A percentile compares a stretch with the other conserved stretches of the same genome.
Evolutionary conservation across 2,888 invertebrate genomes (phyloP).

Genomic region (Troglohyphantes excavatus): DNA sequence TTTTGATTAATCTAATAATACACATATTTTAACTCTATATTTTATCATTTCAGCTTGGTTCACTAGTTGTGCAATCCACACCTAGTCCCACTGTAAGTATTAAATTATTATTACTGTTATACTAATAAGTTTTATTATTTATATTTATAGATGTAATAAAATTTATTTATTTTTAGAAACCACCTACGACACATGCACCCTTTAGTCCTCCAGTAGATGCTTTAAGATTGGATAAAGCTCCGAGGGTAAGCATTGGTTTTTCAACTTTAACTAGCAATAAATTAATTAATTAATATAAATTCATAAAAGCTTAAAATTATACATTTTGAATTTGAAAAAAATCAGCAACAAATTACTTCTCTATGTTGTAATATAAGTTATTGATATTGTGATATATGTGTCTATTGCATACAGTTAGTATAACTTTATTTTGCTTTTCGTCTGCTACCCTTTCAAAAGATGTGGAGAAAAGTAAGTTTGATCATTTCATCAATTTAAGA

Average conservation of each 20-base stretch:
- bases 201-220: slow-evolving; percentile 76
- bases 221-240: slow-evolving; percentile 77
- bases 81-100: slow-evolving; percentile 78
- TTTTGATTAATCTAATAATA: too few species aligned
- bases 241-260: slow-evolving; percentile 54
- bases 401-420: too few species aligned
- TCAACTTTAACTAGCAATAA: neutral
- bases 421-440: neutral
- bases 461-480: slow-evolving; percentile 76
- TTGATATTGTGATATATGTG: too few species aligned
- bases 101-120: neutral
- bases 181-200: slow-evolving; percentile 72
- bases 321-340: too few species aligned
- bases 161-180: slow-evolving; percentile 43
- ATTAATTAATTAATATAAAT: neutral
- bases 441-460: slow-evolving; percentile 54
- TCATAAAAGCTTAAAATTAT: neutral
- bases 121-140: neutral
- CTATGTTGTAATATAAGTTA: too few species aligned
- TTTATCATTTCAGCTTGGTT: slow-evolving; percentile 78
- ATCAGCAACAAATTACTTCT: too few species aligned
- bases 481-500: neutral
- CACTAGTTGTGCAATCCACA: slow-evolving; percentile 74
- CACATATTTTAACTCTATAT: slow-evolving; percentile 13
- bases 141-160: neutral